A percentile compares a stretch with the other conserved stretches of the same genome.
These are phyloP conservation scores for Cyclargus thomasi DNA, from an alignment of 1,140 invertebrate species.

Conservation along the genomic window DNA sequence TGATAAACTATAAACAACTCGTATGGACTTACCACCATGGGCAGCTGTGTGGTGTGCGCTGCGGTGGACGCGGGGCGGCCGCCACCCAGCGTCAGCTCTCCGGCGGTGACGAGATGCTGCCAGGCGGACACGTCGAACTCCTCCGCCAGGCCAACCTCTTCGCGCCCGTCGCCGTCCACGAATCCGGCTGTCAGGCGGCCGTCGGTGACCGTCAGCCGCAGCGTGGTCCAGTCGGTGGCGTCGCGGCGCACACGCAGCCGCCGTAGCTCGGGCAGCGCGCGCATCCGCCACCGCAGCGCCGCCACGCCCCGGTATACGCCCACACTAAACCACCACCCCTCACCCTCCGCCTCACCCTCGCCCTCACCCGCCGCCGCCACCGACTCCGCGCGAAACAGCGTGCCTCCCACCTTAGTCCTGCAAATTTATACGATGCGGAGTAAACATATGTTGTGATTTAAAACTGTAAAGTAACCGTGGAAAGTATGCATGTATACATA, in stretches of 20 bases:
- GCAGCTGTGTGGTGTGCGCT: constrained; percentile 20
- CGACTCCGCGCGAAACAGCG: constrained; percentile 77
- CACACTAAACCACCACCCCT: constrained; percentile 77
- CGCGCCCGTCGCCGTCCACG: constrained; percentile 71
- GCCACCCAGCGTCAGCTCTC: constrained; percentile 64
- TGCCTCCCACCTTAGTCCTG: constrained; percentile 84
- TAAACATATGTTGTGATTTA: too few relatives aligned
- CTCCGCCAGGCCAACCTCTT: constrained; percentile 63
- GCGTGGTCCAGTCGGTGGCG: constrained; percentile 81
- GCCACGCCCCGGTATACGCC: constrained; percentile 82
- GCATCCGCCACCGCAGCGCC: constrained; percentile 80
- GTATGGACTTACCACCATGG: background rate
- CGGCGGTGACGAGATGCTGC: constrained; percentile 75
- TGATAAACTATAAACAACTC: background rate
- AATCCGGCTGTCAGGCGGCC: constrained; percentile 51
- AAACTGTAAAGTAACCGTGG: too few relatives aligned
- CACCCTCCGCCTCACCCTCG: constrained; percentile 39
- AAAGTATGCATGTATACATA: too few relatives aligned
- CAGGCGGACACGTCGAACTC: constrained; percentile 76
- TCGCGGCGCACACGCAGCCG: constrained; percentile 76
- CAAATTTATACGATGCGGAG: constrained; percentile 40
- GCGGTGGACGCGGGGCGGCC: constrained; percentile 25
- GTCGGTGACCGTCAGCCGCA: constrained; percentile 66
- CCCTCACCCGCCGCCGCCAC: constrained; percentile 20
- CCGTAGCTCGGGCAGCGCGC: constrained; percentile 64